Evolutionary conservation across 2,888 invertebrate species (phyloP), one percentile per base, ranked within the genome.

Genomic region (Scrobipalpa costella): DNA sequence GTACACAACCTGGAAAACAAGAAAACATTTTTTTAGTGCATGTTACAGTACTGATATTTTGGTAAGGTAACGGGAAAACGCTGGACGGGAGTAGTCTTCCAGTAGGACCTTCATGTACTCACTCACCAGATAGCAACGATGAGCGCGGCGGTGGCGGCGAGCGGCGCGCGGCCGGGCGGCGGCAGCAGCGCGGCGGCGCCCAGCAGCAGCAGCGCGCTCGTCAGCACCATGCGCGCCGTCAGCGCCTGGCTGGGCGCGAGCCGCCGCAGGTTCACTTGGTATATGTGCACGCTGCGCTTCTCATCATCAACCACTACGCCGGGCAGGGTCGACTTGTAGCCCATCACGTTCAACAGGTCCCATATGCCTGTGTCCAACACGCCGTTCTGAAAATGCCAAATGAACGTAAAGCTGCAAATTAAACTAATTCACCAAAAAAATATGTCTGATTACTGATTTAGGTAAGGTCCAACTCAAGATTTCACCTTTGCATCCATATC

Each of bases 341-440:
- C 71, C n/a, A 44, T 8, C 64, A 85, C 74, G 15, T 74, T 64
- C 63, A 71, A 36, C 65, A 87, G 73, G 71, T 85, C 80, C 90
- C 90, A 90, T 0, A 78, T 73, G 15, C 87, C 85, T 6, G 80
- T 69, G 70, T 86, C 86, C 68, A 81, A 83, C 17, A 85, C 77
- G 21, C 19, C 75, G 71, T 50, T 70, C 71, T 84, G 83, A 72
- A 0, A 72, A n/a, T n/a, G n/a, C n/a, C n/a, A 69, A 40, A 33
- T 38, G 1, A 38, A 38, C 38, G n/a, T n/a, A n/a, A n/a, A n/a
- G n/a, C n/a, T n/a, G n/a, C n/a, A n/a, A n/a, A n/a, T n/a, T n/a
- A n/a, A n/a, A n/a, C n/a, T n/a, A n/a, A n/a, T n/a, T n/a, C n/a
- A n/a, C n/a, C n/a, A n/a, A n/a, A n/a, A n/a, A n/a, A n/a, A n/a